Evolutionary conservation across 64 coral and sea anemone genomes (phyloP).

Genomic region (Pachyseris speciosa): DNA sequence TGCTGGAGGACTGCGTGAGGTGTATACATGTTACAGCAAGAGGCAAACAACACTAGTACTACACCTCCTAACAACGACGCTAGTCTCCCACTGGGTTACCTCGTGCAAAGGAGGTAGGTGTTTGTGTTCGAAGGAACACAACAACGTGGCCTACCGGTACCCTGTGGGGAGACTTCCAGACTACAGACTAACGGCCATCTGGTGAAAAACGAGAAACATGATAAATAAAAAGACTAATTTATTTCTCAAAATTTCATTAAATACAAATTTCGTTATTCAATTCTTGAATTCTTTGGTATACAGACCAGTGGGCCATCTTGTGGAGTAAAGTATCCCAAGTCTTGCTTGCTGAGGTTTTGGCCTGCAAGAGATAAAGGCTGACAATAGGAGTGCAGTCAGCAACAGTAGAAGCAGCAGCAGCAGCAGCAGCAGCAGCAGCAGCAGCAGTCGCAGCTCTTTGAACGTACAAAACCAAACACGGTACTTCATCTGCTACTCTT

Average conservation of each 20-base stretch:
- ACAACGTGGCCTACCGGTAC: no score
- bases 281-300: constrained; percentile 43
- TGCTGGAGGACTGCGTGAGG: no score
- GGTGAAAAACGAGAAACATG: no score
- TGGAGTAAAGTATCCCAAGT: neutral
- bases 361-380: constrained; percentile 53
- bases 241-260: neutral
- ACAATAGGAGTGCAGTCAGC: constrained; percentile 27
- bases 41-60: no score
- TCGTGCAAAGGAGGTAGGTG: no score
- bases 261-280: neutral
- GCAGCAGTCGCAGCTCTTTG: neutral
- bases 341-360: constrained; percentile 18
- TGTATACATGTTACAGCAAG: no score
- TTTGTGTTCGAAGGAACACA: no score
- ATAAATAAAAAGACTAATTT: neutral
- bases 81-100: no score
- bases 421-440: neutral
- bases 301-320: constrained; percentile 39
- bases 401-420: neutral
- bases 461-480: neutral
- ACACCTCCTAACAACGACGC: no score
- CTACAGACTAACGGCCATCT: no score
- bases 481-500: neutral
- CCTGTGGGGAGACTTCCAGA: no score